Evolutionary conservation across 1,140 invertebrate genomes (phyloP).

Genomic region (Drosophila varians): DNA sequence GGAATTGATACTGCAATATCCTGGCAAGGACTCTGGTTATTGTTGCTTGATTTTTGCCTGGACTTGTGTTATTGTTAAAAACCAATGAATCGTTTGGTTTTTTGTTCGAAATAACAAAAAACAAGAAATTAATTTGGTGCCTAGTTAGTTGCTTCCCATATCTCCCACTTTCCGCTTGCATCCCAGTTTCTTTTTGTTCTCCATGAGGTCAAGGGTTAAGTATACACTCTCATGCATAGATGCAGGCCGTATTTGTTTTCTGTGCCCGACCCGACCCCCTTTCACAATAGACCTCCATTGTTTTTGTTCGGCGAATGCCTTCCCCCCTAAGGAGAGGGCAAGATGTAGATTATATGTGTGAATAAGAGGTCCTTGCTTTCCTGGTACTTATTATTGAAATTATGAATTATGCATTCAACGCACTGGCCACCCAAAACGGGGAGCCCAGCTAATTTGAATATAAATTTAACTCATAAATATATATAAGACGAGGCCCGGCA

Average conservation of each 20-base stretch:
- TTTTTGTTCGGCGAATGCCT: conserved; percentile 12
- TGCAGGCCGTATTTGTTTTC: conserved; percentile 50
- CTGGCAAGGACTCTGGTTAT: not conserved
- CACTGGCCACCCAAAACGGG: conserved; percentile 1
- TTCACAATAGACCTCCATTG: conserved; percentile 58
- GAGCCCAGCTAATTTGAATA: conserved; percentile 48
- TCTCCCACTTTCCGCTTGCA: not conserved
- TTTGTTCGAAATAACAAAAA: conserved; percentile 14
- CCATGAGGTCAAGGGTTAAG: conserved; percentile 68
- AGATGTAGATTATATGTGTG: conserved; percentile 26
- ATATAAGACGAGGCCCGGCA: conserved; percentile 37
- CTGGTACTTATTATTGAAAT: conserved; percentile 64
- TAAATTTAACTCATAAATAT: conserved; percentile 57
- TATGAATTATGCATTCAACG: conserved; percentile 59
- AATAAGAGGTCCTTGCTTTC: conserved; percentile 25
- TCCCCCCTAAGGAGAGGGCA: not conserved
- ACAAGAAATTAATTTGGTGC: conserved; percentile 53
- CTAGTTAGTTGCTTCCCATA: conserved; percentile 10
- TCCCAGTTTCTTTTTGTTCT: conserved; percentile 17
- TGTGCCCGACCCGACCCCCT: conserved; percentile 40
- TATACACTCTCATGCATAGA: conserved; percentile 24
- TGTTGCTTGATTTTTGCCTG: not conserved
- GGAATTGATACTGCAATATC: conserved; percentile 33
- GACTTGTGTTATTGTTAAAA: not conserved
- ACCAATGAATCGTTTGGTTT: conserved; percentile 4